Base-by-base conservation (phyloP, 2,888 invertebrate species). In the Hirtodrosophila alboralis region DNA sequence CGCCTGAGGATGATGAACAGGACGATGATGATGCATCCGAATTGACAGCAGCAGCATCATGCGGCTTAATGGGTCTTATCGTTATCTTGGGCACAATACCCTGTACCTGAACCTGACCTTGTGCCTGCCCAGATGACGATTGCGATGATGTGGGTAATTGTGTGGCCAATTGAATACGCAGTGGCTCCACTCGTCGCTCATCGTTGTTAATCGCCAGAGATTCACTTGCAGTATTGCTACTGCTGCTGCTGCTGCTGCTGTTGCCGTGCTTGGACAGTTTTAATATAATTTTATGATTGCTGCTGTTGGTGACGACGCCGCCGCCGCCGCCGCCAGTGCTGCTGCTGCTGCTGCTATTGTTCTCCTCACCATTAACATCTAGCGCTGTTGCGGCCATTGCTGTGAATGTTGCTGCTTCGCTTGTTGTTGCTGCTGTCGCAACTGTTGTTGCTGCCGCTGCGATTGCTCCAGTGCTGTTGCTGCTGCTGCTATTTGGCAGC, bases 181-280 rank as follows among this genome's bases (percentile, higher is more conserved):
- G 73, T n/a, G 91, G 91, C 59, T 91, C 91, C 4, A 91, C 91
- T 69, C 90, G 90, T 31, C 90, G 86, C 45, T 77, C 84, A 61
- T 84, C 81, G 52, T 48, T 73, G 12, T 4, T 5, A 1, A 37
- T 34, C n/a, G 58, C 18, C 43, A 72, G 81, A 81, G 81, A 80
- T 85, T 80, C 81, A 47, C 60, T 65, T 59, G 44, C 58, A 44
- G 12, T 47, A 41, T 48, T 49, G 53, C 52, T 31, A 54, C 40
- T 18, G 68, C 26, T 40, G 57, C 36, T 61, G 47, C 13, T 47
- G 44, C 51, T 49, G 53, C 52, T 31, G 57, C 40, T 18, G 68
- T 21, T 40, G 57, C 36, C 18, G 48, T 26, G 37, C 44, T 31
- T 23, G 8, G 23, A 23, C 8, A 23, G 23, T 8, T 23, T 23